Evolutionary conservation across 1,140 invertebrate species (phyloP), one percentile per base, ranked within the genome.

Genomic region (Zelostemma sp.): DNA sequence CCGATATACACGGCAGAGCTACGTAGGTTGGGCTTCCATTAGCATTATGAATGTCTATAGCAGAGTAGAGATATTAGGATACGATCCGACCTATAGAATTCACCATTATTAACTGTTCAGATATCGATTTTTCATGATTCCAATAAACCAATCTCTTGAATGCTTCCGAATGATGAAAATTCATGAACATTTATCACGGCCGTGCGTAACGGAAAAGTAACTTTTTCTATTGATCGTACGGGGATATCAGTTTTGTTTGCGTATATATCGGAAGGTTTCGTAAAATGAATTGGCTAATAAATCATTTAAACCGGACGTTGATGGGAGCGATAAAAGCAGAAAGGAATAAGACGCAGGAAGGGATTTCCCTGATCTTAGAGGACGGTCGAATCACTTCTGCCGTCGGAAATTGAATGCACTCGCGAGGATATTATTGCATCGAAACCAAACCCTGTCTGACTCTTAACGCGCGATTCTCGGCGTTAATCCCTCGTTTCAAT

Each of bases 371-470:
- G 65, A 71, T 72, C 72, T 67, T 63, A 48, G 51, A 65, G 55
- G 54, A 63, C 56, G 60, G 68, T 66, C 66, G 62, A 66, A n/a
- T n/a, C 60, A 68, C 67, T n/a, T 68, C 63, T 64, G 73, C 68
- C 61, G 65, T 67, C 68, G 69, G 66, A 74, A 74, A 74, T 74
- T 74, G 69, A 74, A 74, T 74, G 69, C 69, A 74, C 73, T 72
- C 73, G 63, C 70, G 59, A 60, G 66, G 67, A 72, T 74, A 74
- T 74, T 74, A 74, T 74, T 74, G 69, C 73, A 72, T 72, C 62
- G 65, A 74, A 74, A 65, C 68, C 72, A 71, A 72, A 69, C 60
- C 64, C 67, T 63, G 65, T 67, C 61, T 74, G 68, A 74, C 68
- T 74, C 66, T 74, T 74, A 72, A 74, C 66, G 65, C 66, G 65